Percentiles rank a stretch among this genome's conserved stretches.
Evolutionary conservation across 2,888 invertebrate genomes (phyloP).

Genomic region (Lampropteryx suffumata): DNA sequence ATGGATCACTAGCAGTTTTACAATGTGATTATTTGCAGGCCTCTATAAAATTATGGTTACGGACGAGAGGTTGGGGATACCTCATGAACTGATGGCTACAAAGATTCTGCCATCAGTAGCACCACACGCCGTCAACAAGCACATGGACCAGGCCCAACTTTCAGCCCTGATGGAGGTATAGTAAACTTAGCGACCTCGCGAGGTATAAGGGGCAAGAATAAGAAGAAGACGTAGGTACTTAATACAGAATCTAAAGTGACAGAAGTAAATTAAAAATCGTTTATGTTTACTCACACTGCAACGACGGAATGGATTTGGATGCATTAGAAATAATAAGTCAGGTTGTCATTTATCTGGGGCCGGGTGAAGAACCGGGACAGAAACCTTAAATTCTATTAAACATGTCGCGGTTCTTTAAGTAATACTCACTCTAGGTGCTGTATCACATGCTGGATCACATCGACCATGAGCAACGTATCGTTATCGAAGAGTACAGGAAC

Average conservation of each 20-base stretch:
- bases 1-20: background rate
- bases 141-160: constrained; percentile 66
- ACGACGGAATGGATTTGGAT: no score
- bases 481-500: constrained; percentile 21
- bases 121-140: constrained; percentile 95
- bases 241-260: no score
- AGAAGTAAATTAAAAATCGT: no score
- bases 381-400: no score
- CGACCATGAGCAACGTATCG: constrained; percentile 78
- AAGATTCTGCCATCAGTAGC: constrained; percentile 96
- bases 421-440: constrained; percentile 84
- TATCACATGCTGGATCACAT: constrained; percentile 96
- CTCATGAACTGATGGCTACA: constrained; percentile 95
- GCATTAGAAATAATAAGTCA: no score
- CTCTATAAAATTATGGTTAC: constrained; percentile 95
- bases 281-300: no score
- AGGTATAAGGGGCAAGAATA: no score
- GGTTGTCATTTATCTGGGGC: no score
- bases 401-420: no score
- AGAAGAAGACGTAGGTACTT: no score
- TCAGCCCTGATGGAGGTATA: constrained; percentile 68
- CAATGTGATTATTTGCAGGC: constrained; percentile 82
- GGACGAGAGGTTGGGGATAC: constrained; percentile 95
- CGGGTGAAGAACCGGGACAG: no score
- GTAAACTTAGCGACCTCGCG: no score